phyloP scores from a whole-genome alignment of 2,888 invertebrate genomes.

The Apotomis betuletana region DNA sequence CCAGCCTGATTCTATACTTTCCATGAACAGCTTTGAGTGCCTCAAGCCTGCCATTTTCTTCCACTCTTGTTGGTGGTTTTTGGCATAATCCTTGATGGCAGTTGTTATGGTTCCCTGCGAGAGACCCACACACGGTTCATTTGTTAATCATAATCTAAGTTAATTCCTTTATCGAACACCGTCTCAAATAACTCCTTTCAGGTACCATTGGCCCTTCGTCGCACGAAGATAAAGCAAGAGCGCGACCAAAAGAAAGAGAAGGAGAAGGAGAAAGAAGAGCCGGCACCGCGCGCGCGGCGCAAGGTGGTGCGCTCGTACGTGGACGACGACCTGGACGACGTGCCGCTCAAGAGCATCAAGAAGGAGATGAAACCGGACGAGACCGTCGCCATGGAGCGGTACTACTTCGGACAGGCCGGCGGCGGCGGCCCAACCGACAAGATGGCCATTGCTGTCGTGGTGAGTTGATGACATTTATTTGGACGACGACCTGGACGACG shows the following conservation, averaged over 20 bases:
- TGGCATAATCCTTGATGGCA: too few species aligned
- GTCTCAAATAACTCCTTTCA: constrained; percentile 44
- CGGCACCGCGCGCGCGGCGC: constrained; percentile 57
- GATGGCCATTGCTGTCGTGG: constrained; percentile 72
- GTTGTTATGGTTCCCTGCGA: too few species aligned
- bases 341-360: constrained; percentile 73
- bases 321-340: constrained; percentile 70
- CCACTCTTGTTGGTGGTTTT: too few species aligned
- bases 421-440: constrained; percentile 54
- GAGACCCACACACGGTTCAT: too few species aligned
- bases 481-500: constrained; percentile 71
- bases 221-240: constrained; percentile 75
- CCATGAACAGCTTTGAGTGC: too few species aligned
- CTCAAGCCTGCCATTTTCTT: too few species aligned
- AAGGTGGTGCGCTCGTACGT: constrained; percentile 66
- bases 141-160: too few species aligned
- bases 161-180: too few species aligned
- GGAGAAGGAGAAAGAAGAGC: constrained; percentile 37
- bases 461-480: constrained; percentile 46
- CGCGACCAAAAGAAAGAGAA: constrained; percentile 57
- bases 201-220: constrained; percentile 71
- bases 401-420: constrained; percentile 85
- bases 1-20: too few species aligned
- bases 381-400: constrained; percentile 84
- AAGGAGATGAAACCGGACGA: constrained; percentile 72